These are phyloP conservation scores for Agrochola lychnidis DNA, from an alignment of 2,888 invertebrate species.

Conservation along the genomic window DNA sequence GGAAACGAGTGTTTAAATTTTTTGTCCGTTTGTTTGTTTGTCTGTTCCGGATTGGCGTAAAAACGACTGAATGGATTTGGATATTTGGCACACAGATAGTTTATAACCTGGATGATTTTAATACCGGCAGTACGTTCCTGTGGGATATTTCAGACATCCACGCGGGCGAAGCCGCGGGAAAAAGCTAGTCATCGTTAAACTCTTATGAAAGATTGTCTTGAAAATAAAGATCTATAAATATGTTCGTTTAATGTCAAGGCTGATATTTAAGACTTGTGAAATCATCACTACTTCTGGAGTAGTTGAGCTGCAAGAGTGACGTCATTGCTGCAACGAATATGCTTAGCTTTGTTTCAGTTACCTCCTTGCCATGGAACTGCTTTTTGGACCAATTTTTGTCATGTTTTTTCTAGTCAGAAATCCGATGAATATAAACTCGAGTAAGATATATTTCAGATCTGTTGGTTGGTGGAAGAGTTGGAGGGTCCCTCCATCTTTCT, in stretches of 20 bases:
- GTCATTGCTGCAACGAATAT: conserved; percentile 4
- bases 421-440: not conserved
- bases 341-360: not conserved
- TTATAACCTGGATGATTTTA: not conserved
- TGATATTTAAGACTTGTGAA: conserved; percentile 11
- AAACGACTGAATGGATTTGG: not conserved
- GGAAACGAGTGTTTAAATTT: not conserved
- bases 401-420: not conserved
- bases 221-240: conserved; percentile 4
- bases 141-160: not conserved
- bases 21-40: not conserved
- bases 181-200: not conserved
- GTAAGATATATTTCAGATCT: not conserved
- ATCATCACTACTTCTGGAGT: conserved; percentile 3
- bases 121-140: not conserved
- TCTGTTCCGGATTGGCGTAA: not conserved
- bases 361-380: not conserved
- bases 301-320: conserved; percentile 6
- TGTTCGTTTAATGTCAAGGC: conserved; percentile 21
- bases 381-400: not conserved
- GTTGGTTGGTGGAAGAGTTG: not conserved
- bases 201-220: not conserved
- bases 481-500: not conserved
- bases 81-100: too few relatives aligned
- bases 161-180: not conserved